Evolutionary conservation across 2,113 vertebrate genomes (phyloP), one percentile per base, ranked within the genome.

Genomic region (Papio anubis): DNA sequence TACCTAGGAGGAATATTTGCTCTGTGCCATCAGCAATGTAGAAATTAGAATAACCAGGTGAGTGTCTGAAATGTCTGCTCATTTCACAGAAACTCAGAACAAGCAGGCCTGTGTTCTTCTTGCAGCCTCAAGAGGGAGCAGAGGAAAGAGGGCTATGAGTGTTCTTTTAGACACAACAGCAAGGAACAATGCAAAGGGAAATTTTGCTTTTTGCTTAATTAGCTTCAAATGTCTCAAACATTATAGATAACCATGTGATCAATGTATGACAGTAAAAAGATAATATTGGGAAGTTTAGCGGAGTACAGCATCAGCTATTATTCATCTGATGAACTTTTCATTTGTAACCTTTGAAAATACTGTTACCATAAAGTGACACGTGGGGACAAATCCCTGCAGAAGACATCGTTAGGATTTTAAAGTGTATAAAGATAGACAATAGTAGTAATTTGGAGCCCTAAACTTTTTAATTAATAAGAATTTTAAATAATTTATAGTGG

Each of bases 281-380:
- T 83, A 93, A 79, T 52, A 66, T 70, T 61, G 57, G 38, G 23
- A 79, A 73, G 8, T 82, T 52, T 38, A 96, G 66, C 59, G 11
- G 80, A 79, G 73, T 21, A 57, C 23, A 32, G 18, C 17, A 10
- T 87, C 70, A 64, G 75, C n/a, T 90, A 32, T 82, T 89, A 66
- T 87, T 84, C 94, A 96, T 80, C 75, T 83, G 88, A 87, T 84
- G 81, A 88, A 90, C 85, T 52, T 94, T 92, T 93, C 93, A 61
- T 66, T 82, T 66, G 5, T 48, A 32, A 48, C 50, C 64, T 95
- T 93, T 94, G 72, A 79, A 73, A 72, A 35, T 59, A n/a, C n/a
- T 35, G 27, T 92, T 64, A 73, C 10, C 35, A 6, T 75, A 55
- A 93, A 68, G 32, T 30, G n/a, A 72, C 43, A 23, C 9, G 0